Evolutionary conservation across 2,113 vertebrate genomes (phyloP).

Genomic region (Sceloporus undulatus): DNA sequence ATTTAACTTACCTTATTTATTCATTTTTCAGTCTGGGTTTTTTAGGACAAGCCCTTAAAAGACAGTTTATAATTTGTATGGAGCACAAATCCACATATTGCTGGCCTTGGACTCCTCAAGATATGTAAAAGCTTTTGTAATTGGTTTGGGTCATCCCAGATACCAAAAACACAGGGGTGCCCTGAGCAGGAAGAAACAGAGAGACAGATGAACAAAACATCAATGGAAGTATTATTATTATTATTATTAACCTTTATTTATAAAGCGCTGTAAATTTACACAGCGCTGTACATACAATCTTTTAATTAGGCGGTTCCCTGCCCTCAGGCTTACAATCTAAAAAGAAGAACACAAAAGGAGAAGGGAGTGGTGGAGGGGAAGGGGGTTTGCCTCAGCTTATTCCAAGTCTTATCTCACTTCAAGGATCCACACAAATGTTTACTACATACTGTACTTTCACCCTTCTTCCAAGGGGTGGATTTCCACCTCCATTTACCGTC

Average conservation of each 20-base stretch:
- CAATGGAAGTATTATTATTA: too few species aligned
- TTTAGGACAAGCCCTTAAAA: not conserved
- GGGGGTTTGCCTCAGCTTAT: not conserved
- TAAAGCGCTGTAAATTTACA: too few species aligned
- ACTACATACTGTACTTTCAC: not conserved
- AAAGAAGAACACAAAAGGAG: too few species aligned
- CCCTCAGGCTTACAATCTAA: too few species aligned
- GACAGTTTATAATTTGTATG: conserved; percentile 28
- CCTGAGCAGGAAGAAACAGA: conserved; percentile 67
- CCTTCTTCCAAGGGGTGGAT: not conserved
- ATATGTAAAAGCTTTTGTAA: too few species aligned
- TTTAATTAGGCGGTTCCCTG: too few species aligned
- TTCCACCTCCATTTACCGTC: not conserved
- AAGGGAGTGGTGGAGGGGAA: too few species aligned
- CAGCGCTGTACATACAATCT: too few species aligned
- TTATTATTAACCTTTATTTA: too few species aligned
- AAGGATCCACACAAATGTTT: not conserved
- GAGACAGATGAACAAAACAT: not conserved
- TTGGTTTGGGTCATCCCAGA: too few species aligned
- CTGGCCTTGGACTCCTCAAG: conserved; percentile 66
- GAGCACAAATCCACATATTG: conserved; percentile 79
- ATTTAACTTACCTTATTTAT: too few species aligned
- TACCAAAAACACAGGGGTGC: conserved; percentile 82
- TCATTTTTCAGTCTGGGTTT: too few species aligned
- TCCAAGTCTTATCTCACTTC: not conserved